phyloP scores from a whole-genome alignment of 1,140 invertebrate species.

The Tribolium castaneum region DNA sequence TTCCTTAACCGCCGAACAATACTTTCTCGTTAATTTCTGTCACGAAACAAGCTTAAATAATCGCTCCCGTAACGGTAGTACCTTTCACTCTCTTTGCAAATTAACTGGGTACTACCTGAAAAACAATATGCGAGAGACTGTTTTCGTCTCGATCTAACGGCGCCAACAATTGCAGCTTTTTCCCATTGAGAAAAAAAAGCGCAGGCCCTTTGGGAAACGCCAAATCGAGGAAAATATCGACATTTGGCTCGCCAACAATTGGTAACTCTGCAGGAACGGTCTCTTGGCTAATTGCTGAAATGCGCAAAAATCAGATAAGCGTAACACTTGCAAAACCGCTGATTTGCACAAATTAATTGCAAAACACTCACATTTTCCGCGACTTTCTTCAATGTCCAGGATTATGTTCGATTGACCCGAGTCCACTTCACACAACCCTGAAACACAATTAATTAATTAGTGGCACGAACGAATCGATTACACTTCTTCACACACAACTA shows the following conservation, averaged over 20 bases:
- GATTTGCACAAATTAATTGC: neutral
- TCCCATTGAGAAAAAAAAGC: constrained; percentile 85
- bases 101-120: constrained; percentile 81
- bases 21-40: neutral
- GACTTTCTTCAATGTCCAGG: constrained; percentile 88
- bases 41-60: neutral
- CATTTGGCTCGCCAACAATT: constrained; percentile 82
- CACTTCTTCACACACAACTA: neutral
- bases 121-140: constrained; percentile 87
- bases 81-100: neutral
- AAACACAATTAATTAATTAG: constrained; percentile 58
- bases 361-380: constrained; percentile 81
- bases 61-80: neutral
- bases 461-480: neutral
- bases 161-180: constrained; percentile 79
- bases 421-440: constrained; percentile 85
- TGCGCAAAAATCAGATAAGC: constrained; percentile 12
- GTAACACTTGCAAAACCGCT: neutral
- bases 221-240: constrained; percentile 82
- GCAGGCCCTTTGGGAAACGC: constrained; percentile 80
- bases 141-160: constrained; percentile 88
- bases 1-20: neutral
- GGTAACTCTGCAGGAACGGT: constrained; percentile 83
- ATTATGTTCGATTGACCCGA: constrained; percentile 88
- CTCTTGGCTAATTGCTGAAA: constrained; percentile 83